Evolutionary conservation across 2,797 vertebrate genomes (phyloP), one percentile per base, ranked within the genome.

Genomic region (Danio choprae): DNA sequence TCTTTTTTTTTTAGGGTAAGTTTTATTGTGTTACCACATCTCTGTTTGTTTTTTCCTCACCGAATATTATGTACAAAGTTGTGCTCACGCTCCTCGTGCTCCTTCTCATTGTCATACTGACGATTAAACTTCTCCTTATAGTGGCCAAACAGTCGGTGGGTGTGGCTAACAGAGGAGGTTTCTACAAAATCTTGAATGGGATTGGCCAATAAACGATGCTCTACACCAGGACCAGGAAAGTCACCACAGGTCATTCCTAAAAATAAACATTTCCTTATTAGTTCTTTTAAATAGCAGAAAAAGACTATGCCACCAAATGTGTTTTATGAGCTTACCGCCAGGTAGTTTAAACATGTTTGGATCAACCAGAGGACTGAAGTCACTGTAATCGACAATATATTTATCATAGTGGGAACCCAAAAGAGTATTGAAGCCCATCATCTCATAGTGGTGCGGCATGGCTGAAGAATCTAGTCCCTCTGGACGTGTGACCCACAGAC

Each of bases 391-490:
- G 13, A 95, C 92, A 78, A 96, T 86, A 4, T 95, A 94, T 83
- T 96, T 94, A 90, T 96, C 94, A 0, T 95, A 96, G 88, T 94
- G 95, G 65, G 95, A 96, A 0, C 94, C 94, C 83, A 94, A 88
- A 74, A 95, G 89, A 0, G 90, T 93, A 91, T 96, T 95, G 88
- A 93, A 96, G 3, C 94, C 94, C 73, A 86, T 90, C 95, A 94
- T 95, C 89, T 95, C 93, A 0, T 95, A 95, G 80, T 94, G 95
- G 70, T 94, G 85, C 0, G 95, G 93, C 5, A 60, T 79, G 3
- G 91, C 77, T 0, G 87, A 86, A 0, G 79, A 81, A 2, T 73
- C 77, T 0, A 84, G 86, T 0, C 72, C 86, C 81, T 94, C 91
- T 36, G 91, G 83, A 13, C 88, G 91, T 5, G 90, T 89, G 77